These are phyloP conservation scores for Microctonus hyperodae DNA, from an alignment of 2,888 invertebrate genomes.

Conservation along the genomic window DNA sequence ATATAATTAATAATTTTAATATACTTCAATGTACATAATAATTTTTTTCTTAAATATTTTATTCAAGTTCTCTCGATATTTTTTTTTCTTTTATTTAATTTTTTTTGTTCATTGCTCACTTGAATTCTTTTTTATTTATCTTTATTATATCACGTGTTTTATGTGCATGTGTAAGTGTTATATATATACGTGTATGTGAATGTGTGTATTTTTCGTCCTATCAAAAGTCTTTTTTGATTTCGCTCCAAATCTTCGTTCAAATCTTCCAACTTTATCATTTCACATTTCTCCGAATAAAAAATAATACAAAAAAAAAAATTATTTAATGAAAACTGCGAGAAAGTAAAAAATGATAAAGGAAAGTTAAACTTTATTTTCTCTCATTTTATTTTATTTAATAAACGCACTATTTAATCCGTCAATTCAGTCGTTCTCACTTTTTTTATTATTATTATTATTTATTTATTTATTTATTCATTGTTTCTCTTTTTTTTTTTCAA, in stretches of 20 bases:
- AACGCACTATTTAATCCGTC: not conserved
- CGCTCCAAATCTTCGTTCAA: not conserved
- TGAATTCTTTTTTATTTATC: not conserved
- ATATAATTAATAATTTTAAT: not conserved
- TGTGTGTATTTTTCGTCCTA: not conserved
- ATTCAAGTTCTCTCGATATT: not conserved
- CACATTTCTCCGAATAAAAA: not conserved
- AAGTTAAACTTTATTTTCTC: not conserved
- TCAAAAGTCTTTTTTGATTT: not conserved
- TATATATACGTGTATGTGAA: not conserved
- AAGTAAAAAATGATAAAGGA: not conserved
- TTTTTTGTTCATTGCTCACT: conserved; percentile 1
- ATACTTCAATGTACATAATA: not conserved
- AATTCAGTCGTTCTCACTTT: not conserved
- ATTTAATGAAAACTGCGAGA: no score
- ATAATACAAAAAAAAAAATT: not conserved
- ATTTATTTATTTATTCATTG: conserved; percentile 8
- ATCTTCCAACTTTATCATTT: not conserved
- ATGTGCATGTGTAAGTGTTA: not conserved
- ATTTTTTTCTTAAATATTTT: not conserved
- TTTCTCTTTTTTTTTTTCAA: conserved; percentile 34
- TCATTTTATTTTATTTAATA: not conserved
- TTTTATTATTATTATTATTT: conserved; percentile 4
- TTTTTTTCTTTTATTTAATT: not conserved
- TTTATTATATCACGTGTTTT: not conserved